phyloP scores from a whole-genome alignment of 2,113 vertebrate genomes.

The Hyperopisus bebe region DNA sequence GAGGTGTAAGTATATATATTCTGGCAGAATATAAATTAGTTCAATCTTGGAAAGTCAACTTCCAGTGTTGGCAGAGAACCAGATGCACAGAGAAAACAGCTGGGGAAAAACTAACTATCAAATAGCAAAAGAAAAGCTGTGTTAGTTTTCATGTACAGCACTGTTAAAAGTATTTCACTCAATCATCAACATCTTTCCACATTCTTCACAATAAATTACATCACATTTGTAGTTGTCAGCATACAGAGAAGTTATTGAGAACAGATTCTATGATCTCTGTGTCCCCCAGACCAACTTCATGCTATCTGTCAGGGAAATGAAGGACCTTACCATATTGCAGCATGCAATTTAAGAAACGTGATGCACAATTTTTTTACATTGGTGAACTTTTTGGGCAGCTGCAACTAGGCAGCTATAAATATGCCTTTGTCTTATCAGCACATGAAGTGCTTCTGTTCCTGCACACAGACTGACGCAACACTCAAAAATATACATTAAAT shows the following conservation, averaged over 20 bases:
- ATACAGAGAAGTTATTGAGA: background rate
- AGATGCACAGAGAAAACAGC: background rate
- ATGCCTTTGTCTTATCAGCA: background rate
- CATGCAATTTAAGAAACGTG: background rate
- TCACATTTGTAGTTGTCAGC: background rate
- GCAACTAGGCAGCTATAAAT: background rate
- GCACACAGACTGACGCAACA: background rate
- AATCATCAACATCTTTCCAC: background rate
- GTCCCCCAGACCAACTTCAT: background rate
- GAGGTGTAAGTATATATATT: background rate
- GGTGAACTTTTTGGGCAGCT: background rate
- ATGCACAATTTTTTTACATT: background rate
- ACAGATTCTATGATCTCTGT: background rate
- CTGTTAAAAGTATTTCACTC: background rate
- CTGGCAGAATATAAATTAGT: background rate
- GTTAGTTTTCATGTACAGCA: background rate
- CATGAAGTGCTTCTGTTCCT: background rate
- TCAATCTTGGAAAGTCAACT: background rate
- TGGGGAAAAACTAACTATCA: background rate
- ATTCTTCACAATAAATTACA: background rate
- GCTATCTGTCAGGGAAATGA: background rate
- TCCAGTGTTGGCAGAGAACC: background rate
- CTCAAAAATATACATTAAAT: background rate
- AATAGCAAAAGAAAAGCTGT: background rate
- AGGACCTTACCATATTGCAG: background rate